Evolutionary conservation across 2,113 vertebrate species (phyloP).

Genomic region (Progne subis): DNA sequence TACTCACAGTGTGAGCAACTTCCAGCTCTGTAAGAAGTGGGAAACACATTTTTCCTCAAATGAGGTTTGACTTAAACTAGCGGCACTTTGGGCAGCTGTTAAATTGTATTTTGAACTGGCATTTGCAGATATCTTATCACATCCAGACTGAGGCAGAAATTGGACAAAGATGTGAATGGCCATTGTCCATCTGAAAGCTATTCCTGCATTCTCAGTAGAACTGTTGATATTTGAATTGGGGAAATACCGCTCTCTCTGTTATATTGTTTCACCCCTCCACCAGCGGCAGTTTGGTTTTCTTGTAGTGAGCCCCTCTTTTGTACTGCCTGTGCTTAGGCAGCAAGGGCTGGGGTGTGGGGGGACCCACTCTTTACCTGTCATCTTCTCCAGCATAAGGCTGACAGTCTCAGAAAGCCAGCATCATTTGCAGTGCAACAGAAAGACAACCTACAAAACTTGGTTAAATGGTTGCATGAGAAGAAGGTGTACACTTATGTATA

Average conservation of each 20-base stretch:
- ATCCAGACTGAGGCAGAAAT: conserved; percentile 38
- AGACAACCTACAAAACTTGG: neutral
- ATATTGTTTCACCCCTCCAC: neutral
- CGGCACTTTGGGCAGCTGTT: neutral
- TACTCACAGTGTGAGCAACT: neutral
- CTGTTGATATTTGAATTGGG: neutral
- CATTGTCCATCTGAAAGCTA: conserved; percentile 13
- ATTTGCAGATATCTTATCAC: conserved; percentile 21
- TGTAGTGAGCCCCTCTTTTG: neutral
- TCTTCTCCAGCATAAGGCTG: neutral
- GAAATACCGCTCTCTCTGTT: neutral
- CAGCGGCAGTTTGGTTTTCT: neutral
- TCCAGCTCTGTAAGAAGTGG: conserved; percentile 2
- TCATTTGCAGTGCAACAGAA: neutral
- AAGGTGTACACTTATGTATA: neutral
- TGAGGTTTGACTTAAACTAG: neutral
- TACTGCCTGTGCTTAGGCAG: neutral
- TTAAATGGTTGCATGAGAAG: neutral
- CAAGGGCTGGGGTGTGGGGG: neutral
- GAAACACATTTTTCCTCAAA: conserved; percentile 22
- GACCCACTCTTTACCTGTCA: neutral
- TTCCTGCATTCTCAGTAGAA: neutral
- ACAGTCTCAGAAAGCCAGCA: neutral
- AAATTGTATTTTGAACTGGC: neutral
- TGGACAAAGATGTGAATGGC: conserved; percentile 35